phyloP scores from a whole-genome alignment of 2,797 vertebrate species.

The Champsocephalus gunnari region DNA sequence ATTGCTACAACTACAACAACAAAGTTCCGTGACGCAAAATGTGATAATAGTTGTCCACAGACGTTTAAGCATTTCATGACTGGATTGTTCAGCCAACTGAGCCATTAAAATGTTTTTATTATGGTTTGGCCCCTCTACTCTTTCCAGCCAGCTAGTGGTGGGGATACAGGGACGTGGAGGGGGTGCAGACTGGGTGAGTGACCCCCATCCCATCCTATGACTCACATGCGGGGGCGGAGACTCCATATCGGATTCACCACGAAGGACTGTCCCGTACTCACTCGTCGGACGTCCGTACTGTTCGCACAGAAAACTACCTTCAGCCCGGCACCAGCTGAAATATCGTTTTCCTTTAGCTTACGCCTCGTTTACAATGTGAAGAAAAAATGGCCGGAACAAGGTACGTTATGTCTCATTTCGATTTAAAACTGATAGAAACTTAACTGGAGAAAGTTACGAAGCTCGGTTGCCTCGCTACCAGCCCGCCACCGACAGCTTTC shows the following conservation, averaged over 20 bases:
- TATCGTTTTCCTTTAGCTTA: background rate
- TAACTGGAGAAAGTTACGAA: slow-evolving; percentile 42
- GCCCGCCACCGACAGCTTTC: slow-evolving; percentile 5
- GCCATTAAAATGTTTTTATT: slow-evolving; percentile 11
- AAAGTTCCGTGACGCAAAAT: too few relatives aligned
- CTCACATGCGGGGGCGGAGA: slow-evolving; percentile 81
- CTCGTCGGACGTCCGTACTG: slow-evolving; percentile 38
- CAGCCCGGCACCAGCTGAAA: background rate
- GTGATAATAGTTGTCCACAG: background rate
- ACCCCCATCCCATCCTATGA: slow-evolving; percentile 68
- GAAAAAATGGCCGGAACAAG: slow-evolving; percentile 82
- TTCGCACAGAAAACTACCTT: slow-evolving; percentile 1
- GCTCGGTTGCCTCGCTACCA: slow-evolving; percentile 11
- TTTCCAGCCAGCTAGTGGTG: slow-evolving; percentile 13
- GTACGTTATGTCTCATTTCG: slow-evolving; percentile 54
- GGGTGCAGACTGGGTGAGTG: slow-evolving; percentile 60
- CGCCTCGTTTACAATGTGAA: slow-evolving; percentile 80
- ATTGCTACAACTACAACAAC: background rate
- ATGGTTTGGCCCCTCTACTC: background rate
- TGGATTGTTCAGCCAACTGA: slow-evolving; percentile 7
- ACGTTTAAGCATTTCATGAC: background rate
- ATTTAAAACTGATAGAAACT: background rate
- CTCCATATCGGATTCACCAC: slow-evolving; percentile 63
- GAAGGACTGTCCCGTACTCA: slow-evolving; percentile 52
- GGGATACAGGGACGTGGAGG: background rate